These are phyloP conservation scores for Hycleus phaleratus DNA, from an alignment of 1,140 invertebrate species.

Conservation along the genomic window DNA sequence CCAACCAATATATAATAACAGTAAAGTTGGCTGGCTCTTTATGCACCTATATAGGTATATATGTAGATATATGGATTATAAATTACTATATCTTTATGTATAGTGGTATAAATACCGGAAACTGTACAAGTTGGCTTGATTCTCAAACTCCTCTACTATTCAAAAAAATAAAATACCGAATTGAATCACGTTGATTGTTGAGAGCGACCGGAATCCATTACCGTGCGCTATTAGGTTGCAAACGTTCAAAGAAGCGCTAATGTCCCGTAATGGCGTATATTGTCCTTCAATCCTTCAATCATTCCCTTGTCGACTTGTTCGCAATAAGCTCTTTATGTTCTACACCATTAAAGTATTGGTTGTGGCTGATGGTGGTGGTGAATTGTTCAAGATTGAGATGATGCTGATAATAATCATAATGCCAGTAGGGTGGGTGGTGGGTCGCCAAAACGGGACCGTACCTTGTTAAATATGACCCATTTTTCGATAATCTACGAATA, in stretches of 20 bases:
- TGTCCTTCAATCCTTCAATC: constrained; percentile 34
- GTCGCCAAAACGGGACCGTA: too few species aligned
- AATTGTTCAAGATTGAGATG: too few species aligned
- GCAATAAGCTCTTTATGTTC: constrained; percentile 33
- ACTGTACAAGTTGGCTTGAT: constrained; percentile 16
- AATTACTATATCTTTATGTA: background rate
- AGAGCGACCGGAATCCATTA: constrained; percentile 35
- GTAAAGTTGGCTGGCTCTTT: background rate
- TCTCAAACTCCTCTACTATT: too few species aligned
- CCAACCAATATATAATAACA: background rate
- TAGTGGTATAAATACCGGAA: background rate
- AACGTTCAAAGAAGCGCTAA: constrained; percentile 37
- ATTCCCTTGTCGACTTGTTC: constrained; percentile 22
- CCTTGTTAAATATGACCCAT: too few species aligned
- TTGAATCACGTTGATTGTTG: constrained; percentile 36
- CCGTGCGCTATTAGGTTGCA: constrained; percentile 33
- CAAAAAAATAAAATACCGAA: constrained; percentile 23
- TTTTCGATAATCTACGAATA: too few species aligned
- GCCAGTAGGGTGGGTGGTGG: too few species aligned
- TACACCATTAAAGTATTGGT: constrained; percentile 14
- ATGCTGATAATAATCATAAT: too few species aligned
- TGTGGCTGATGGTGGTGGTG: too few species aligned
- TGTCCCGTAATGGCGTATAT: constrained; percentile 34
- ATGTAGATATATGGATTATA: background rate
- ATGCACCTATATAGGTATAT: too few species aligned